Evolutionary conservation across 2,797 vertebrate genomes (phyloP).

Genomic region (Serranus cabrilla): DNA sequence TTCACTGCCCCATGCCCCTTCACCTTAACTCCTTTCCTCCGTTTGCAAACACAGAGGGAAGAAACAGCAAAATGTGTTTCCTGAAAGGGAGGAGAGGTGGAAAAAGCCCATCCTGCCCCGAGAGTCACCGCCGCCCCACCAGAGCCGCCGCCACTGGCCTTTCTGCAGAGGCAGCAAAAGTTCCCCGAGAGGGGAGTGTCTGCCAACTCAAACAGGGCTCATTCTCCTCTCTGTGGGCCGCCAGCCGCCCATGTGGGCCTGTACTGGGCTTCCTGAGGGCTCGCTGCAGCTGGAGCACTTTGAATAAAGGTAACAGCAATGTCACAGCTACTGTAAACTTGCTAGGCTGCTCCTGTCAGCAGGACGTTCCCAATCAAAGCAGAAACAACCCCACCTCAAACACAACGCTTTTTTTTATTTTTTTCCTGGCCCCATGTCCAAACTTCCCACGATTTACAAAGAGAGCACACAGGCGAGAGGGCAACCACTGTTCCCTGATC

Average conservation of each 20-base stretch:
- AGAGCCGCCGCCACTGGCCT: constrained; percentile 89
- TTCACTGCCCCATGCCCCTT: constrained; percentile 51
- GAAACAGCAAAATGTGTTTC: constrained; percentile 97
- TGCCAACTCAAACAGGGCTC: constrained; percentile 96
- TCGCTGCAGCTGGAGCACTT: constrained; percentile 93
- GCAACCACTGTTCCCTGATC: constrained; percentile 73
- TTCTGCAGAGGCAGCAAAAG: constrained; percentile 98
- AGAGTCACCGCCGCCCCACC: constrained; percentile 84
- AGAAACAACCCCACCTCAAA: constrained; percentile 83
- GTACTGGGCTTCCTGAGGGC: constrained; percentile 94
- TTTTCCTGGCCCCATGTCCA: constrained; percentile 61
- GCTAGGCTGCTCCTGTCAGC: constrained; percentile 86
- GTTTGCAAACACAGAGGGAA: constrained; percentile 76
- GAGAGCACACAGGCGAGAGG: constrained; percentile 71
- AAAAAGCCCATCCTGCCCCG: constrained; percentile 93
- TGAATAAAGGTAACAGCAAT: constrained; percentile 93
- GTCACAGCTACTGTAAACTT: constrained; percentile 96
- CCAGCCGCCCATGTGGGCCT: constrained; percentile 88
- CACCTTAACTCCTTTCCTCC: constrained; percentile 62
- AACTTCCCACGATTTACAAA: constrained; percentile 83
- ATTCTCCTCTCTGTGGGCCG: constrained; percentile 70
- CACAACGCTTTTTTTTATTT: constrained; percentile 63
- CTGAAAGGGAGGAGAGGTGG: constrained; percentile 96
- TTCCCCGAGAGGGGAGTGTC: constrained; percentile 89
- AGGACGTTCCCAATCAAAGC: constrained; percentile 90